These are phyloP conservation scores for Pachycephus smyrnensis DNA, from an alignment of 2,888 invertebrate genomes.

Conservation along the genomic window DNA sequence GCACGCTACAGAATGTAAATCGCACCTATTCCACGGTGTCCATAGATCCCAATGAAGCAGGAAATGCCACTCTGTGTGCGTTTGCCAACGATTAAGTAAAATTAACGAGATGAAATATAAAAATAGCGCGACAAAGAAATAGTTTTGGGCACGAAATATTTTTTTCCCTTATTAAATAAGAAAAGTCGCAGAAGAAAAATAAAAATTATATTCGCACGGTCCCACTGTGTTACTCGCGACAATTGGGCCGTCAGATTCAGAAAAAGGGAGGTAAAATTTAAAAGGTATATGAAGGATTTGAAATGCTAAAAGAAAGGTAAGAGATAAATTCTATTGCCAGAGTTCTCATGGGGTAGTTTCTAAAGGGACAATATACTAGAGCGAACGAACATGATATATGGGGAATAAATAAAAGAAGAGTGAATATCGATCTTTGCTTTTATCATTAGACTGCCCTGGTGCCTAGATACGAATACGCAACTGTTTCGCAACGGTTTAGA, in stretches of 20 bases:
- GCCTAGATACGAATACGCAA: background rate
- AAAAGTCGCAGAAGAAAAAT: no score
- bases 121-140: background rate
- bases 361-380: background rate
- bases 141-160: no score
- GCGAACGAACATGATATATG: background rate
- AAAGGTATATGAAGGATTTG: no score
- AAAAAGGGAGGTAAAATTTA: background rate
- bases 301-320: background rate
- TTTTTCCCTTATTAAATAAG: no score
- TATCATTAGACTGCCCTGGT: background rate
- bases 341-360: background rate
- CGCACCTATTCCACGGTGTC: background rate
- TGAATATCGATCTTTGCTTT: background rate
- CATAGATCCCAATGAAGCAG: background rate
- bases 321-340: background rate
- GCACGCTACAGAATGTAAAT: background rate
- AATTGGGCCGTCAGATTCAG: background rate
- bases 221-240: no score
- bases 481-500: conserved; percentile 8
- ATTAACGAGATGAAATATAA: background rate
- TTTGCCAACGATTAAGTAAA: background rate
- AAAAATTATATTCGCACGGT: no score
- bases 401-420: background rate
- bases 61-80: background rate